These are phyloP conservation scores for Cygnus atratus DNA, from an alignment of 2,113 vertebrate genomes.

Conservation along the genomic window DNA sequence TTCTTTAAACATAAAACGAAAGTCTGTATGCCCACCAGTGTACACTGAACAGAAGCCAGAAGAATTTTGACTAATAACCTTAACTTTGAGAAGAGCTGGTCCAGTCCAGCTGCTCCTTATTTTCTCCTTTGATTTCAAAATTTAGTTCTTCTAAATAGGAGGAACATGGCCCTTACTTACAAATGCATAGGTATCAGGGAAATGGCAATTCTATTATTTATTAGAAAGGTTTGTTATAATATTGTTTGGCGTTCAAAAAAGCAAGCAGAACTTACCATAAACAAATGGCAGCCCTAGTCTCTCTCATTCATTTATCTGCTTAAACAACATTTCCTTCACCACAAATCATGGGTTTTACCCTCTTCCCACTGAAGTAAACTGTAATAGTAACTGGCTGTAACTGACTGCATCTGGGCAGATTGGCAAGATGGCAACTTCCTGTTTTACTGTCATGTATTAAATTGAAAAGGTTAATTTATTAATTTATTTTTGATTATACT, in stretches of 20 bases:
- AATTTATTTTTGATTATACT: slow-evolving; percentile 27
- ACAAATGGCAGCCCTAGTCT: background rate
- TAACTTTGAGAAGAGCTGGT: background rate
- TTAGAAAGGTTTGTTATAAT: background rate
- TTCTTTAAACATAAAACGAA: background rate
- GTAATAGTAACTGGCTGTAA: background rate
- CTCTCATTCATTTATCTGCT: slow-evolving; percentile 52
- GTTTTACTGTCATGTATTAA: slow-evolving; percentile 34
- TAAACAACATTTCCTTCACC: slow-evolving; percentile 52
- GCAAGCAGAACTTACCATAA: slow-evolving; percentile 25
- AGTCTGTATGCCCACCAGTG: background rate
- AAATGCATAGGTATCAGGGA: background rate
- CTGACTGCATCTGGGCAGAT: background rate
- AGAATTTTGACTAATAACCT: background rate
- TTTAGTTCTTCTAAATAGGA: background rate
- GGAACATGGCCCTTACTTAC: background rate
- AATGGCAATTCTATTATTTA: background rate
- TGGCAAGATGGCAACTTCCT: slow-evolving; percentile 53
- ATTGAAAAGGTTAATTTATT: slow-evolving; percentile 26
- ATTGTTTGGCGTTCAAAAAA: slow-evolving; percentile 22
- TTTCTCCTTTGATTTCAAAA: background rate
- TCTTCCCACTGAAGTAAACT: slow-evolving; percentile 44
- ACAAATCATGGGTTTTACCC: background rate
- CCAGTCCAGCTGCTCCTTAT: background rate
- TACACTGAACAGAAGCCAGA: background rate